Evolutionary conservation across 92 coral and sea anemone genomes (phyloP).

Genomic region (Diadumene lineata): DNA sequence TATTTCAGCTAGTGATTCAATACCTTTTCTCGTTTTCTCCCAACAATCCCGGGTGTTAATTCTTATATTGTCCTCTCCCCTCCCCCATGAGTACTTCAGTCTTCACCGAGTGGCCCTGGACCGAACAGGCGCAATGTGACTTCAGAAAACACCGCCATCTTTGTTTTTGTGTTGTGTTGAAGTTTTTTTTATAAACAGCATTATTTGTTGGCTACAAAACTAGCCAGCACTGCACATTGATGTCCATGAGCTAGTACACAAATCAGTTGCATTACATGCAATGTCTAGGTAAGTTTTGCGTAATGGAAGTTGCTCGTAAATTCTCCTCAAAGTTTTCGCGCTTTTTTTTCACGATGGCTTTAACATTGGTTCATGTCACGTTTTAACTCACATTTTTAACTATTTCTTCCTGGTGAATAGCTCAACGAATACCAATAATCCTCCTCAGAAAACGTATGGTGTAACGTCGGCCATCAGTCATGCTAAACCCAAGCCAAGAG

Average conservation of each 20-base stretch:
- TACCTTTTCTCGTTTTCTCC: too few species aligned
- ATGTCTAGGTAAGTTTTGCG: constrained; percentile 61
- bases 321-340: constrained; percentile 10
- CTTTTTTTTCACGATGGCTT: not conserved
- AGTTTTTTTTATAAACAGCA: not conserved
- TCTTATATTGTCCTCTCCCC: too few species aligned
- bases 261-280: constrained; percentile 4
- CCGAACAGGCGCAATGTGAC: too few species aligned
- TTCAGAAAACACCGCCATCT: too few species aligned
- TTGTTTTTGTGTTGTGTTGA: too few species aligned
- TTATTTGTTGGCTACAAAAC: constrained; percentile 12
- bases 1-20: too few species aligned
- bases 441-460: constrained; percentile 73
- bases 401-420: constrained; percentile 2
- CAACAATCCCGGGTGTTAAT: too few species aligned
- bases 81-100: too few species aligned
- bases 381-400: not conserved
- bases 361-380: not conserved
- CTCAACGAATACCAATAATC: constrained; percentile 40
- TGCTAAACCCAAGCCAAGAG: constrained; percentile 86
- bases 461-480: constrained; percentile 93
- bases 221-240: constrained; percentile 24
- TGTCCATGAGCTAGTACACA: constrained; percentile 2
- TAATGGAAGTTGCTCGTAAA: not conserved
- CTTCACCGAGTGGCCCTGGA: too few species aligned